These are phyloP conservation scores for Drosophila nigritarsus DNA, from an alignment of 2,888 invertebrate species.

Conservation along the genomic window DNA sequence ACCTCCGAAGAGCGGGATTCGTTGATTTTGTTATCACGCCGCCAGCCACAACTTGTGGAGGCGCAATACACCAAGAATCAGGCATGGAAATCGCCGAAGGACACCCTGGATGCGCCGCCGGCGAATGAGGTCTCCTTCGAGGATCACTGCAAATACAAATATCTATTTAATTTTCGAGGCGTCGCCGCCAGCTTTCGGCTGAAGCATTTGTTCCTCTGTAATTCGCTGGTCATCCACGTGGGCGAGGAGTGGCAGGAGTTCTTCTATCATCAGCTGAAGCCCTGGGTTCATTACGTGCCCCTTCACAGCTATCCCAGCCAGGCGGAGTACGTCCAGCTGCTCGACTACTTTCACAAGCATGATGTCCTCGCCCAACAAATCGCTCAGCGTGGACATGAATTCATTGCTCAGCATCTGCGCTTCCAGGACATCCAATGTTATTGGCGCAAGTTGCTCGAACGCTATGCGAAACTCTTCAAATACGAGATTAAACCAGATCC, in stretches of 20 bases:
- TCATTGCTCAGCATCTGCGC: constrained; percentile 93
- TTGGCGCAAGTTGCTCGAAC: constrained; percentile 91
- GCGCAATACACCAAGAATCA: constrained; percentile 99
- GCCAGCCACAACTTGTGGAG: constrained; percentile 91
- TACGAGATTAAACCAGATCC: constrained; percentile 88
- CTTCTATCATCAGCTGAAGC: constrained; percentile 94
- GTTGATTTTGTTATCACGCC: constrained; percentile 92
- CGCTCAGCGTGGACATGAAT: constrained; percentile 92
- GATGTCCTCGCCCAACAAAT: constrained; percentile 91
- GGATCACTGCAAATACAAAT: constrained; percentile 96
- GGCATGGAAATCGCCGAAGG: constrained; percentile 98
- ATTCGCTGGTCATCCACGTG: constrained; percentile 96
- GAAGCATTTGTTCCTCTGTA: constrained; percentile 97
- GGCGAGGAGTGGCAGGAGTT: constrained; percentile 98
- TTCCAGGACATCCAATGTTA: constrained; percentile 94
- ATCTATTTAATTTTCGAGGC: constrained; percentile 97
- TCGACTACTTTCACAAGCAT: constrained; percentile 91
- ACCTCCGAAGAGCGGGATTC: constrained; percentile 96
- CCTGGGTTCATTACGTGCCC: constrained; percentile 98
- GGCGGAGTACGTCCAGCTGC: constrained; percentile 89
- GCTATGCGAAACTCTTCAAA: constrained; percentile 90
- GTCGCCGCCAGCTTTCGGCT: constrained; percentile 99
- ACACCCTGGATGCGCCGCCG: constrained; percentile 93
- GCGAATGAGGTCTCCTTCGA: constrained; percentile 95
- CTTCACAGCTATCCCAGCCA: constrained; percentile 89